Evolutionary conservation across 2,113 vertebrate species (phyloP).

Genomic region (Irena cyanogastra): DNA sequence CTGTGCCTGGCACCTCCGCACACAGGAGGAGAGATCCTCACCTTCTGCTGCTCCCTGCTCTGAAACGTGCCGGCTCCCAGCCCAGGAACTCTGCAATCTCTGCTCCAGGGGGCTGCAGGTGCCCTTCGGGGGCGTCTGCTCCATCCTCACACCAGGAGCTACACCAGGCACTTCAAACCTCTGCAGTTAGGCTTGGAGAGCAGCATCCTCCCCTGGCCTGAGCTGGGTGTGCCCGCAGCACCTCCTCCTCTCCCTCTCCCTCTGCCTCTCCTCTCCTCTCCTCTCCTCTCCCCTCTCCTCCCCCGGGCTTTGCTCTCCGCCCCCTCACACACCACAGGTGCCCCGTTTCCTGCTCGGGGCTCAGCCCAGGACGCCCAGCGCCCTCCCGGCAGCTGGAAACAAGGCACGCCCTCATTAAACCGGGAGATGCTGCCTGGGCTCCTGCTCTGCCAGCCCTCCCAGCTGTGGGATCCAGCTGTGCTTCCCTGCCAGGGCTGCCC

Average conservation of each 20-base stretch:
- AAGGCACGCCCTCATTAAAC: neutral
- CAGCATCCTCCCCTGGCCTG: neutral
- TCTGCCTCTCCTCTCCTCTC: neutral
- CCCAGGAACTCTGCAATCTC: neutral
- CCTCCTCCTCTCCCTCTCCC: too few relatives aligned
- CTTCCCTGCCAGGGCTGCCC: neutral
- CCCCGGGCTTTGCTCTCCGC: neutral
- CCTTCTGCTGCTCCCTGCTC: neutral
- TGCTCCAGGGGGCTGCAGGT: neutral
- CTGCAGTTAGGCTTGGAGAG: too few relatives aligned
- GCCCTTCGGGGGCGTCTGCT: neutral
- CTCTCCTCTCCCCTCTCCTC: neutral
- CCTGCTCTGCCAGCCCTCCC: neutral
- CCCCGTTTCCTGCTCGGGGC: fast-evolving
- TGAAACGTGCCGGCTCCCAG: fast-evolving
- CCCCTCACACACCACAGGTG: fast-evolving
- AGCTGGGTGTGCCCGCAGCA: neutral
- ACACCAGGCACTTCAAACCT: too few relatives aligned
- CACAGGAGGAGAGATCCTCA: neutral
- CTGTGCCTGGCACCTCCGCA: neutral
- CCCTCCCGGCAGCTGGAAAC: neutral
- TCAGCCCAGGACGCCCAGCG: neutral
- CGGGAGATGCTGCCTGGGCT: neutral
- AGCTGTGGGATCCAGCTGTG: neutral
- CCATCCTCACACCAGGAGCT: neutral